Percentiles rank a stretch among this genome's conserved stretches.
phyloP scores from a whole-genome alignment of 2,888 invertebrate species.

The Galeopsomyia nigrocyanea region DNA sequence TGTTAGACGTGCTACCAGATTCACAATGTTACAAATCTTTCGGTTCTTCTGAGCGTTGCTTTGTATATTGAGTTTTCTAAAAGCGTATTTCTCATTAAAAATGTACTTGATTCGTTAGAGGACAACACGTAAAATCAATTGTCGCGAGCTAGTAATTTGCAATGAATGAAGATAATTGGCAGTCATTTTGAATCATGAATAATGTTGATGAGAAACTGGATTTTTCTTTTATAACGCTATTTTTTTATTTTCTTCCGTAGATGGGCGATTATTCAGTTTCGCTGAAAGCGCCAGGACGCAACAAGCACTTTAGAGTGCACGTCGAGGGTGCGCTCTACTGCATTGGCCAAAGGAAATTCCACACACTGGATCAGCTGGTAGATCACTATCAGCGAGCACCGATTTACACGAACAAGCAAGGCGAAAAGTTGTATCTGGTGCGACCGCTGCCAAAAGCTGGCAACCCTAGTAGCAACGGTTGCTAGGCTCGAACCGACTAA shows the following conservation, averaged over 20 bases:
- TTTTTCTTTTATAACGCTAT: too few relatives aligned
- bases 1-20: too few relatives aligned
- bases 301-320: slow-evolving; percentile 99
- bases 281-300: slow-evolving; percentile 95
- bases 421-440: slow-evolving; percentile 97
- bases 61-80: too few relatives aligned
- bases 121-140: too few relatives aligned
- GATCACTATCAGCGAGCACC: slow-evolving; percentile 99
- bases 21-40: too few relatives aligned
- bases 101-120: too few relatives aligned
- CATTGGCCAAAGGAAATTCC: slow-evolving; percentile 98
- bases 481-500: slow-evolving; percentile 51
- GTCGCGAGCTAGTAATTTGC: too few relatives aligned
- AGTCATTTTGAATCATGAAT: too few relatives aligned
- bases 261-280: slow-evolving; percentile 99
- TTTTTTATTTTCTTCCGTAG: slow-evolving; percentile 70
- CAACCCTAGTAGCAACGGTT: slow-evolving; percentile 66
- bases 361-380: slow-evolving; percentile 94
- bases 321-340: slow-evolving; percentile 93
- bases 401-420: slow-evolving; percentile 97
- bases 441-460: slow-evolving; percentile 86
- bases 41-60: too few relatives aligned
- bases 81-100: too few relatives aligned
- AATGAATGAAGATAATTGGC: too few relatives aligned
- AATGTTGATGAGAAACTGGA: too few relatives aligned